Percentiles rank a stretch among this genome's conserved stretches.
These are phyloP conservation scores for Gymnorhina tibicen DNA, from an alignment of 2,113 vertebrate genomes.

Conservation along the genomic window DNA sequence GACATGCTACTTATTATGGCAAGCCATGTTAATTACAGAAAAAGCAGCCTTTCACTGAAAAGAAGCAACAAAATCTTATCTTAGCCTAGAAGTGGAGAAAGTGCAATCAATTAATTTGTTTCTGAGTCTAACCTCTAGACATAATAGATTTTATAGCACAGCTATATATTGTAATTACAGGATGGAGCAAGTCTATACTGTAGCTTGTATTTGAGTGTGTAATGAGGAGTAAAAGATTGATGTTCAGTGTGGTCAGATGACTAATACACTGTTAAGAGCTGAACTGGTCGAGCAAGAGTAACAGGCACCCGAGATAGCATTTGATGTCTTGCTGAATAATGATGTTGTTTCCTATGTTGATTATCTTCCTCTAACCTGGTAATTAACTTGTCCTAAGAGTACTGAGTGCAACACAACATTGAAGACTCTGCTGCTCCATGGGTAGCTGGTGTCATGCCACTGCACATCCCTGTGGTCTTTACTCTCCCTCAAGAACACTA, in stretches of 20 bases:
- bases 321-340: constrained; percentile 20
- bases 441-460: not conserved
- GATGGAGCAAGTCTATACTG: not conserved
- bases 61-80: constrained; percentile 6
- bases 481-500: not conserved
- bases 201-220: not conserved
- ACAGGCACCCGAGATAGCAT: constrained; percentile 15
- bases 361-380: not conserved
- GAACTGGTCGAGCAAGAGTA: constrained; percentile 30
- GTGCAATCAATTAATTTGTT: constrained; percentile 50
- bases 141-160: not conserved
- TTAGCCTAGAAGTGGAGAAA: constrained; percentile 11
- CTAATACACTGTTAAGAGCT: not conserved
- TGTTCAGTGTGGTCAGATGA: constrained; percentile 33
- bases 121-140: constrained; percentile 18
- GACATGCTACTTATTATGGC: constrained; percentile 14
- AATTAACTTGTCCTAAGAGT: constrained; percentile 32
- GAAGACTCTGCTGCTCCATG: not conserved
- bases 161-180: constrained; percentile 34
- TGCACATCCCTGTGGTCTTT: not conserved
- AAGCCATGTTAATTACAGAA: not conserved
- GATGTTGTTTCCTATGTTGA: not conserved
- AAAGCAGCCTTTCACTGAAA: constrained; percentile 7
- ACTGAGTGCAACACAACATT: not conserved
- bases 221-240: constrained; percentile 46